phyloP scores from a whole-genome alignment of 1,140 invertebrate species.

The Cotesia typhae region DNA sequence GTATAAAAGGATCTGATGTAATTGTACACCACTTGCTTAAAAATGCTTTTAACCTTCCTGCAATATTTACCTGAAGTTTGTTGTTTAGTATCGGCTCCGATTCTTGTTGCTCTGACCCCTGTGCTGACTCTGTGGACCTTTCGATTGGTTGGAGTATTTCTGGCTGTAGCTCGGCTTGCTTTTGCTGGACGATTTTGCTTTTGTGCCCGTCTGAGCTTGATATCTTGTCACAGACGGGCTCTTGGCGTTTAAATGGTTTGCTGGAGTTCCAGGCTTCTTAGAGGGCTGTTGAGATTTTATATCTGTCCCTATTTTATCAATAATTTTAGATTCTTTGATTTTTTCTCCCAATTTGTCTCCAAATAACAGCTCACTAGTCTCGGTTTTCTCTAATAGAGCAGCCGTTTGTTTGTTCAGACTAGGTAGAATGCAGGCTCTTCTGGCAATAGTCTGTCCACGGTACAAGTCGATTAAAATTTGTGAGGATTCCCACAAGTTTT shows the following conservation, averaged over 20 bases:
- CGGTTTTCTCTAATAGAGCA: constrained; percentile 6
- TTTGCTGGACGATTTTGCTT: no score
- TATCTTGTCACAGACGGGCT: constrained; percentile 2
- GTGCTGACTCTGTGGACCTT: no score
- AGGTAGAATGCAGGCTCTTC: constrained; percentile 21
- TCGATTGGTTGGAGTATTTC: no score
- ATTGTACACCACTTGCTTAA: no score
- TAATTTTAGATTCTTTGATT: constrained; percentile 11
- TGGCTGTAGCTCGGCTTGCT: no score
- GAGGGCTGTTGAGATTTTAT: neutral
- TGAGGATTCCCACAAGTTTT: constrained; percentile 22
- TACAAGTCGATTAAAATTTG: constrained; percentile 12
- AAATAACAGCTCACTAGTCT: constrained; percentile 14
- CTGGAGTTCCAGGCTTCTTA: neutral
- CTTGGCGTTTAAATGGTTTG: constrained; percentile 14
- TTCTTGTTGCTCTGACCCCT: no score
- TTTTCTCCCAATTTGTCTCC: constrained; percentile 27
- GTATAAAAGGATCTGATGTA: no score
- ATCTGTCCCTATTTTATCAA: constrained; percentile 12
- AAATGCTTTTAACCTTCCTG: no score
- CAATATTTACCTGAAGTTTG: no score
- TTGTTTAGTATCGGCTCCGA: no score
- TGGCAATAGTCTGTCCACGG: constrained; percentile 13
- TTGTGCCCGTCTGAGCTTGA: no score
- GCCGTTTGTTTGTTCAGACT: constrained; percentile 6